Evolutionary conservation across 2,888 invertebrate genomes (phyloP), one percentile per base, ranked within the genome.

Genomic region (Cephus nigrinus): DNA sequence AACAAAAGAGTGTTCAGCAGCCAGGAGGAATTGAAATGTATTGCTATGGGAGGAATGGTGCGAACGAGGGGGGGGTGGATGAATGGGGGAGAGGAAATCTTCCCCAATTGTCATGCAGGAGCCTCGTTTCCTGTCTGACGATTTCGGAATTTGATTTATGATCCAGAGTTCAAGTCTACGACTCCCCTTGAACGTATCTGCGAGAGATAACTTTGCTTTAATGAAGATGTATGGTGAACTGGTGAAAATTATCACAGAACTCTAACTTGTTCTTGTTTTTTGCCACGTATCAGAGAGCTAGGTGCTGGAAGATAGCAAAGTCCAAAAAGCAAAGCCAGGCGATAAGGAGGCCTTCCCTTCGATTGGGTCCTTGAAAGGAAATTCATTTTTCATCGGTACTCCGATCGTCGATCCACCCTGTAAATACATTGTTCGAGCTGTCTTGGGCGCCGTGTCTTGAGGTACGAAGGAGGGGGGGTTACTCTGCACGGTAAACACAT

Each of bases 131-230:
- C 86, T 82, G 80, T 76, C 79, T 84, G 86, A 86, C 85, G 85
- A 88, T 87, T 88, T 86, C 80, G 82, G 83, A 86, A 88, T 88
- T 86, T 89, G 88, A 89, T 88, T 89, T 89, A 89, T 87, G 85
- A 85, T 80, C 81, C 80, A 78, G 80, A 79, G 77, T 81, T 80
- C 78, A 76, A 73, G 82, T 55, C 75, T 73, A 68, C 68, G 75
- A 76, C 73, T 79, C 76, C 80, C 77, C 69, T 78, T 76, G 73
- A 76, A 80, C 80, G 80, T 81, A 73, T 79, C 73, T 71, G 75
- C 80, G 79, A 23, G 80, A 79, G 80, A 81, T 80, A 84, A 81
- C 82, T 84, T 79, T 72, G 73, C 73, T 81, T 83, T 88, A 87
- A 88, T 85, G 86, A 86, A 84, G 87, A 88, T 83, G 82, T 86